Conservation (phyloP, 2,888 invertebrate species). For the Girardia tigrina region DNA sequence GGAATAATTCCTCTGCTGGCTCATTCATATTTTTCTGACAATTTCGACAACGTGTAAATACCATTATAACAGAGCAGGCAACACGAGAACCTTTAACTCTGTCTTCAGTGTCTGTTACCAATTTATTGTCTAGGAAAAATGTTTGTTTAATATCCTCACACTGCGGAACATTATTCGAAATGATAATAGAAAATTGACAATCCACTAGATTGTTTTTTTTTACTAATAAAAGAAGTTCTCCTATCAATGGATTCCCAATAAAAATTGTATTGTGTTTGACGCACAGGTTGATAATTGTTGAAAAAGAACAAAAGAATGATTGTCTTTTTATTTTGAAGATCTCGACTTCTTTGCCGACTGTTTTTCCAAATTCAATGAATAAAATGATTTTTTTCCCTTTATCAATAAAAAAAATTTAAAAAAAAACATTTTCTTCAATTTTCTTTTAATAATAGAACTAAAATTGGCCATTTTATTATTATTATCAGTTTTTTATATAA, state of each 20-base stretch:
- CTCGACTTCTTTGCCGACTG: slow-evolving; percentile 15
- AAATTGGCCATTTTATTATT: too few species aligned
- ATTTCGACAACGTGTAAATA: slow-evolving; percentile 23
- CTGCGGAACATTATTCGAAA: slow-evolving; percentile 11
- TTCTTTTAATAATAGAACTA: too few species aligned
- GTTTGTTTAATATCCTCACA: slow-evolving; percentile 14
- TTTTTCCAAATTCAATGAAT: too few species aligned
- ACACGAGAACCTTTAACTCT: slow-evolving; percentile 15
- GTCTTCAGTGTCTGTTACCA: slow-evolving; percentile 4
- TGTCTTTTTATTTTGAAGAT: slow-evolving; percentile 20
- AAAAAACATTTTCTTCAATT: too few species aligned
- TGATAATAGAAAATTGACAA: slow-evolving; percentile 12
- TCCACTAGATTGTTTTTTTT: slow-evolving; percentile 6
- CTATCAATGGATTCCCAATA: not conserved
- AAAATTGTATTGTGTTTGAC: slow-evolving; percentile 13
- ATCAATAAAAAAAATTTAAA: too few species aligned
- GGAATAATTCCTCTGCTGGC: not conserved
- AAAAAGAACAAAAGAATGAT: not conserved
- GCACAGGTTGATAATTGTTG: not conserved
- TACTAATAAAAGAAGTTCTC: slow-evolving; percentile 5
- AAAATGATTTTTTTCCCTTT: too few species aligned
- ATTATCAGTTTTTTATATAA: too few species aligned
- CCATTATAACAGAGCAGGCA: slow-evolving; percentile 19
- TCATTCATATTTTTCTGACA: not conserved
- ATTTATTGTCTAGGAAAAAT: slow-evolving; percentile 4